phyloP scores from a whole-genome alignment of 2,113 vertebrate genomes.

The Tragelaphus buxtoni region DNA sequence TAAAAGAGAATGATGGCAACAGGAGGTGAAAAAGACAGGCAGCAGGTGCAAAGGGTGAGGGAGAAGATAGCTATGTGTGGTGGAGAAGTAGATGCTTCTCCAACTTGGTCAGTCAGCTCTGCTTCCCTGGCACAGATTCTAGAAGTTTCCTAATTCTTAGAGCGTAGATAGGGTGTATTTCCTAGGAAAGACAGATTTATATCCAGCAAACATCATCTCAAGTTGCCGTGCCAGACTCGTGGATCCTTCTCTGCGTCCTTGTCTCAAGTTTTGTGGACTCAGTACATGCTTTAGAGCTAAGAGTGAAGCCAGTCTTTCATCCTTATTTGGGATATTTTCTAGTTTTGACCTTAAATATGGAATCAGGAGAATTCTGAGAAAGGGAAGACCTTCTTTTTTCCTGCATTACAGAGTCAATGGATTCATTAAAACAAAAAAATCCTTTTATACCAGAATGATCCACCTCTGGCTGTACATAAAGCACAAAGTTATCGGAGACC shows the following conservation, averaged over 20 bases:
- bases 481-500: not conserved
- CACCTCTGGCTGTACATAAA: not conserved
- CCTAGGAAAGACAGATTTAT: not conserved
- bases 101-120: not conserved
- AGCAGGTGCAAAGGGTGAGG: not conserved
- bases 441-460: not conserved
- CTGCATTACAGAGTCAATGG: not conserved
- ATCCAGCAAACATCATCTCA: not conserved
- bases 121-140: not conserved
- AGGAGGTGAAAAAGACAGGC: not conserved
- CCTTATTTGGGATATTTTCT: not conserved
- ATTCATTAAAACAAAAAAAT: not conserved
- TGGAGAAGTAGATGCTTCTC: not conserved
- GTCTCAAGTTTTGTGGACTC: not conserved
- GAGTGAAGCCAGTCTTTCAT: not conserved
- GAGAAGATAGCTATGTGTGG: not conserved
- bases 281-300: no score
- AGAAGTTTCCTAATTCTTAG: not conserved
- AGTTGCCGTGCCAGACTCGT: not conserved
- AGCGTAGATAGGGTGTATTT: not conserved
- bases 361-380: not conserved
- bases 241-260: not conserved
- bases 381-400: not conserved
- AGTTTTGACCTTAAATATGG: not conserved
- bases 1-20: not conserved